Evolutionary conservation across 2,888 invertebrate species (phyloP).

Genomic region (Alitta virens): DNA sequence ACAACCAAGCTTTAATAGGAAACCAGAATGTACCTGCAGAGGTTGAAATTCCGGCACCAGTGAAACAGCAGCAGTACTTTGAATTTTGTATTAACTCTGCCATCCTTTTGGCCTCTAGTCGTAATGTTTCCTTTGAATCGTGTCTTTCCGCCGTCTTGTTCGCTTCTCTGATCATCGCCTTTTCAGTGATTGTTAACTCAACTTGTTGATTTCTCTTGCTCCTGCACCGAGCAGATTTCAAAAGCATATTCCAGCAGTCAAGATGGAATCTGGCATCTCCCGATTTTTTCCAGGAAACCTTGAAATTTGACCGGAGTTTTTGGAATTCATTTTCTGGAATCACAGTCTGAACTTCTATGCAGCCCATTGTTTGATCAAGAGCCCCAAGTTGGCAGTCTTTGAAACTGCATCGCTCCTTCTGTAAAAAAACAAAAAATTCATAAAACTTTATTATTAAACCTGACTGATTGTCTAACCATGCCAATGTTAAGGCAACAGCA

Average conservation of each 20-base stretch:
- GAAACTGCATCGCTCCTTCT: background rate
- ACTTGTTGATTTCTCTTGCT: conserved; percentile 7
- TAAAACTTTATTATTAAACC: too few relatives aligned
- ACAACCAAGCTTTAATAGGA: conserved; percentile 6
- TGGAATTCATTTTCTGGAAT: conserved; percentile 2
- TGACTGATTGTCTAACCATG: too few relatives aligned
- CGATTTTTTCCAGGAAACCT: conserved; percentile 6
- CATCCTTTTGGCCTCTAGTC: conserved; percentile 32
- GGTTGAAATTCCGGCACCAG: conserved; percentile 51
- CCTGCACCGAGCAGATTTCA: conserved; percentile 2
- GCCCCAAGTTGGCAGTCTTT: background rate
- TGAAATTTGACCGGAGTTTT: background rate
- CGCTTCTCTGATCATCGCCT: conserved; percentile 31
- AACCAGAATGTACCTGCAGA: conserved; percentile 39
- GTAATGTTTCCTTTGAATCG: conserved; percentile 31
- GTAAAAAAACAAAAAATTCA: too few relatives aligned
- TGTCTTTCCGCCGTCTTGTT: conserved; percentile 39
- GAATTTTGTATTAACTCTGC: conserved; percentile 35
- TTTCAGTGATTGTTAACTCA: too few relatives aligned
- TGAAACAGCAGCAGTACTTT: conserved; percentile 42
- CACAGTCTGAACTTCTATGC: conserved; percentile 5
- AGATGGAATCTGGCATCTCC: conserved; percentile 19
- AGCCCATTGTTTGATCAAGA: background rate
- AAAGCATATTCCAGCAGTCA: conserved; percentile 14
- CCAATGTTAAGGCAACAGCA: too few relatives aligned